Evolutionary conservation across 1,140 invertebrate species (phyloP).

Genomic region (Drosophila ercepeae): DNA sequence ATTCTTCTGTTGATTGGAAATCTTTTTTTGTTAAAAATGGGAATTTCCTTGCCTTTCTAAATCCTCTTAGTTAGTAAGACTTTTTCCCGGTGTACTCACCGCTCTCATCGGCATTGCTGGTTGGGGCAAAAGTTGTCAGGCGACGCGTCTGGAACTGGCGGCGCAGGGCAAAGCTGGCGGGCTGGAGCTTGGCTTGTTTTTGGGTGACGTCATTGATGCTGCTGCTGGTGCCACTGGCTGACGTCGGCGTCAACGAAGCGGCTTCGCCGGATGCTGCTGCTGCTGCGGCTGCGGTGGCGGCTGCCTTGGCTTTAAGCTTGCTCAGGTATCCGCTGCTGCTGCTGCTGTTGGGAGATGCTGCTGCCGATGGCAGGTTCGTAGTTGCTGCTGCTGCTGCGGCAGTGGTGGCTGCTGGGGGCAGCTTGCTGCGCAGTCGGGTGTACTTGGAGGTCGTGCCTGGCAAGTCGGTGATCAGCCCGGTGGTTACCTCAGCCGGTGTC

Average conservation of each 20-base stretch:
- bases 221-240: slow-evolving; percentile 19
- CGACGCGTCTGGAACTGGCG: slow-evolving; percentile 77
- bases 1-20: too few relatives aligned
- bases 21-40: too few relatives aligned
- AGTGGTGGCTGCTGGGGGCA: slow-evolving; percentile 19
- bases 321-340: slow-evolving; percentile 51
- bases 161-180: slow-evolving; percentile 65
- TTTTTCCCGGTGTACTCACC: slow-evolving; percentile 48
- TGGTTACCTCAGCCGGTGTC: slow-evolving; percentile 36
- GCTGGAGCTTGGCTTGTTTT: slow-evolving; percentile 55
- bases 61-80: background rate
- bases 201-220: slow-evolving; percentile 52
- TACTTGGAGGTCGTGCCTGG: slow-evolving; percentile 63
- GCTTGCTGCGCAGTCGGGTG: slow-evolving; percentile 52
- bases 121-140: slow-evolving; percentile 62
- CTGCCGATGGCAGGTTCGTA: slow-evolving; percentile 16
- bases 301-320: slow-evolving; percentile 61
- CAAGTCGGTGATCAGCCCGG: slow-evolving; percentile 42
- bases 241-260: slow-evolving; percentile 45
- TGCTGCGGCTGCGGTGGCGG: slow-evolving; percentile 11
- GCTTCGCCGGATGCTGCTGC: slow-evolving; percentile 24
- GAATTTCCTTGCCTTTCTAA: too few relatives aligned
- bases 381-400: slow-evolving; percentile 26
- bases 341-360: slow-evolving; percentile 40
- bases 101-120: slow-evolving; percentile 54